A percentile compares a stretch with the other conserved stretches of the same genome.
These are phyloP conservation scores for Drosophila hawaiiensis DNA, from an alignment of 2,888 invertebrate species.

Conservation along the genomic window DNA sequence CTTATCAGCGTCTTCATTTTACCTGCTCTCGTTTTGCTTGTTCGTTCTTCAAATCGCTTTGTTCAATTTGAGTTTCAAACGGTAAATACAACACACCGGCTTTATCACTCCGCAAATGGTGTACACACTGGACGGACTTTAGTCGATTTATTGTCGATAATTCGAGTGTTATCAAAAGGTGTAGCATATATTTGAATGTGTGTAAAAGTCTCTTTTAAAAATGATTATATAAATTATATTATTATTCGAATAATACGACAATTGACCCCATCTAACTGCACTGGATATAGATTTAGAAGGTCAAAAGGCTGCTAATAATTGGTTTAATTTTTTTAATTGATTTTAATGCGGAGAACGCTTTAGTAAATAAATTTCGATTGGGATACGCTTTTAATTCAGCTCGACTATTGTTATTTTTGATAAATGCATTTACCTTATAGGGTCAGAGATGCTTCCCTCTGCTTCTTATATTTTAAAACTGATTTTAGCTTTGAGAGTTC, in stretches of 20 bases:
- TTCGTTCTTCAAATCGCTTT: background rate
- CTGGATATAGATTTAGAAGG: no score
- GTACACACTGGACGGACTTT: conserved; percentile 33
- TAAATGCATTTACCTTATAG: no score
- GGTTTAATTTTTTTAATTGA: no score
- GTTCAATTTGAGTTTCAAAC: conserved; percentile 43
- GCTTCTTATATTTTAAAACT: background rate
- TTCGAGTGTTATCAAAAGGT: background rate
- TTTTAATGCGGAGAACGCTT: no score
- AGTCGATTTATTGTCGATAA: conserved; percentile 1
- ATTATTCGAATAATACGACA: no score
- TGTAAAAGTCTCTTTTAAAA: background rate
- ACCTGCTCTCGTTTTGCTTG: background rate
- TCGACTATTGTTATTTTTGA: no score
- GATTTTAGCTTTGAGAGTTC: background rate
- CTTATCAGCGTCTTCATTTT: background rate
- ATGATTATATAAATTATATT: no score
- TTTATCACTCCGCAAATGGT: background rate
- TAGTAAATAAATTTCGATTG: no score
- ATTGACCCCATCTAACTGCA: no score
- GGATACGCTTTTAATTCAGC: background rate
- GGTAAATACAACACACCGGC: conserved; percentile 33
- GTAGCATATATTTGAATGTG: no score
- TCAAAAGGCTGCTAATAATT: no score
- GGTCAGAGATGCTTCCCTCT: background rate